Evolutionary conservation across 2,888 invertebrate genomes (phyloP), one percentile per base, ranked within the genome.

Genomic region (Nebria salina): DNA sequence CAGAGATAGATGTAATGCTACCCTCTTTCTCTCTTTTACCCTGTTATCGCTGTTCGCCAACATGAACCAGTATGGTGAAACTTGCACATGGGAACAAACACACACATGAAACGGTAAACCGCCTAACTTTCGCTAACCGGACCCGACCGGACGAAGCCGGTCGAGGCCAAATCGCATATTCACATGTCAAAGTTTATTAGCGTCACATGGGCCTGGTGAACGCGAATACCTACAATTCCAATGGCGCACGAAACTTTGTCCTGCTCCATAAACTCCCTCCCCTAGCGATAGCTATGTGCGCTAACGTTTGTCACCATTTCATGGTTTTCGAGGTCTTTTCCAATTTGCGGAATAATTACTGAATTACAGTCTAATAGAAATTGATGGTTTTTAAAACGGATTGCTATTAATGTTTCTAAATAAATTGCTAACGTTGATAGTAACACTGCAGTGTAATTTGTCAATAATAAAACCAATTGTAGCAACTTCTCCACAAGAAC

Each of bases 131-230:
- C 54, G 54, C 20, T 11, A 70, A 70, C 70, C 7, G 34, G 25
- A 70, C 70, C 34, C 11, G 66, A 66, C 66, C 4, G 66, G 66
- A 66, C n/a, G 7, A 25, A 25, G 25, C 66, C 8, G 66, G 66
- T 9, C 66, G 25, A 34, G 25, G 34, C 15, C 70, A 34, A 70
- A 70, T 70, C 25, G 66, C 66, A 25, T 25, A 25, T 66, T 25
- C 70, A 25, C 70, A 26, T 25, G 70, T 70, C 70, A 70, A 70
- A 70, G 70, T 70, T 70, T 70, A 70, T 70, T 25, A 70, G 25
- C 20, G 34, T 34, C 70, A 66, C 66, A 66, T 15, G 25, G 66
- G 66, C 20, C 70, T 70, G 25, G 54, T 8, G 54, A 34, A 34
- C 54, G 54, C 7, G 13, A 54, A 54, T 54, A 54, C 54, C 54